Conservation (phyloP, 2,113 vertebrate genomes). For the Pseudois nayaur region DNA sequence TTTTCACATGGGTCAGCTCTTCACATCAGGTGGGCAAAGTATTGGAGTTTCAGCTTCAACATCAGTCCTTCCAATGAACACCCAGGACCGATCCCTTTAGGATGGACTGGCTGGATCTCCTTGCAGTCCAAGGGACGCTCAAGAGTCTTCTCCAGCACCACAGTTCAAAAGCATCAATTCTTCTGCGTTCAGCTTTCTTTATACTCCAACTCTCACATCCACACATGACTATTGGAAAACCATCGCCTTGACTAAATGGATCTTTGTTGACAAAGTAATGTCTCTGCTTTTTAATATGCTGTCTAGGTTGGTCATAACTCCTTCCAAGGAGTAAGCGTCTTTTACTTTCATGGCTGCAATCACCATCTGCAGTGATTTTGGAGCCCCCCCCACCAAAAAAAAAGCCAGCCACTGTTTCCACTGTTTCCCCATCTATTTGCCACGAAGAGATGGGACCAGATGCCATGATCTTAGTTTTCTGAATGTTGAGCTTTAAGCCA, state of each 20-base stretch:
- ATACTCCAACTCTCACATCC: neutral
- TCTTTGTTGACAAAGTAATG: neutral
- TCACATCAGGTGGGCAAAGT: neutral
- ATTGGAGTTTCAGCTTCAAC: neutral
- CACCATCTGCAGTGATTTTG: neutral
- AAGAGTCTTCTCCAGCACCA: neutral
- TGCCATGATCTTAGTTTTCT: neutral
- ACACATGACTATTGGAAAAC: neutral
- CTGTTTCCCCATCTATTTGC: neutral
- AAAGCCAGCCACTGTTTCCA: neutral
- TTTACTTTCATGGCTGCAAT: neutral
- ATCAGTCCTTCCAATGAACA: neutral
- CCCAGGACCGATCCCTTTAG: neutral
- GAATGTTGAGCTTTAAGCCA: neutral
- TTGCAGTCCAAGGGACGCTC: neutral
- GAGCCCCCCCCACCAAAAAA: rapidly evolving
- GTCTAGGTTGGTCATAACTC: neutral
- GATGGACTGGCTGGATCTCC: neutral
- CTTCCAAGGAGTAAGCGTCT: neutral
- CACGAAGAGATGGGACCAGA: neutral
- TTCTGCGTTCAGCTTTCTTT: rapidly evolving
- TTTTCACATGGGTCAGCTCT: neutral
- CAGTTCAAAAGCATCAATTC: neutral
- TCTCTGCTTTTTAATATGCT: neutral
- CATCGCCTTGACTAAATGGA: neutral